phyloP scores from a whole-genome alignment of 2,888 invertebrate genomes.

The Macropis europaea region DNA sequence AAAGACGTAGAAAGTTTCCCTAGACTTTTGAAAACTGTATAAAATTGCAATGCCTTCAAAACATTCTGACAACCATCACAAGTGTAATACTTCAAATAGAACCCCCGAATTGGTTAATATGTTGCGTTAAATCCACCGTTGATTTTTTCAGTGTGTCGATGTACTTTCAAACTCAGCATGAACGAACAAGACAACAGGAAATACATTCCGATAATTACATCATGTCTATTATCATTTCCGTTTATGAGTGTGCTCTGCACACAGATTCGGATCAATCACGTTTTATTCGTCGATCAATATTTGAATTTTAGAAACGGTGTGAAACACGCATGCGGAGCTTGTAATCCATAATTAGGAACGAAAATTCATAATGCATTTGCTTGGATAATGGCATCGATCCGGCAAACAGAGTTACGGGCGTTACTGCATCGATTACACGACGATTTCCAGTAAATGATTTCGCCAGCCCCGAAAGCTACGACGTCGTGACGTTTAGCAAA shows the following conservation, averaged over 20 bases:
- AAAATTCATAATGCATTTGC: constrained; percentile 2
- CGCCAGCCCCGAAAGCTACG: constrained; percentile 7
- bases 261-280: background rate
- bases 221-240: background rate
- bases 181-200: too few species aligned
- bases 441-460: background rate
- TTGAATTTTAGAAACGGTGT: background rate
- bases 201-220: too few species aligned
- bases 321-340: background rate
- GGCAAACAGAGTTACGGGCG: background rate
- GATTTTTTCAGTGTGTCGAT: too few species aligned
- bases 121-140: too few species aligned
- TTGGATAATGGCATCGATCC: background rate
- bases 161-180: too few species aligned
- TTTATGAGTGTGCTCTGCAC: background rate
- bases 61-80: too few species aligned
- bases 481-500: constrained; percentile 39
- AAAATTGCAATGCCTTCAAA: too few species aligned
- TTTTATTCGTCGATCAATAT: background rate
- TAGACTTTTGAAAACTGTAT: too few species aligned
- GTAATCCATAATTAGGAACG: background rate
- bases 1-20: too few species aligned
- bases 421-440: background rate
- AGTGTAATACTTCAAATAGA: too few species aligned
- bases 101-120: too few species aligned